phyloP scores from a whole-genome alignment of 2,888 invertebrate species.

The Liodrosophila aerea region DNA sequence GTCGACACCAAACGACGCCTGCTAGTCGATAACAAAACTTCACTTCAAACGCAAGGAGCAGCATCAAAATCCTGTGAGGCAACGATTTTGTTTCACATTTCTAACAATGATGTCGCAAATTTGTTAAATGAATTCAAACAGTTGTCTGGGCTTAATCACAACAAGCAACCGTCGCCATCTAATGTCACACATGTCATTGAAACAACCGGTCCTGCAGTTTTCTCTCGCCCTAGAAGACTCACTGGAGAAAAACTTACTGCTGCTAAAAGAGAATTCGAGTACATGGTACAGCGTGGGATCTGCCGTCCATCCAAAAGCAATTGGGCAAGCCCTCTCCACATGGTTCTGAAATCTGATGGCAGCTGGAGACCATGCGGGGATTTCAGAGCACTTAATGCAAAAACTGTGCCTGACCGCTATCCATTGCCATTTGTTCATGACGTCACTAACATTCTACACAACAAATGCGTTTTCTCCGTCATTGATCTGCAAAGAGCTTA shows the following conservation, averaged over 20 bases:
- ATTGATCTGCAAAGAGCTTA: slow-evolving; percentile 5
- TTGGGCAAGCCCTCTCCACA: background rate
- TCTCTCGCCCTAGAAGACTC: background rate
- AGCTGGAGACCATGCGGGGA: background rate
- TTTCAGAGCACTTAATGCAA: background rate
- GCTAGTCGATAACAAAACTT: background rate
- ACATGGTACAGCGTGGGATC: background rate
- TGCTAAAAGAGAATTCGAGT: too few relatives aligned
- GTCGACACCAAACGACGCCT: background rate
- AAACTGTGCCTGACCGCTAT: background rate
- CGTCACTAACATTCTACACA: background rate
- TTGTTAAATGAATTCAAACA: too few relatives aligned
- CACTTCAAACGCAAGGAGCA: background rate
- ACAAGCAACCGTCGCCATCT: background rate
- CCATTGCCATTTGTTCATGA: background rate
- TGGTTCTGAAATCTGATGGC: background rate
- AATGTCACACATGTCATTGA: background rate
- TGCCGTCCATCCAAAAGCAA: background rate
- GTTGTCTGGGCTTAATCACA: background rate
- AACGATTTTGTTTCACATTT: too few relatives aligned
- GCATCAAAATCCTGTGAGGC: background rate
- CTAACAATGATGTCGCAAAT: too few relatives aligned
- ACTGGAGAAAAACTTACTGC: background rate
- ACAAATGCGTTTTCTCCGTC: background rate
- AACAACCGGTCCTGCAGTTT: background rate